phyloP scores from a whole-genome alignment of 1,140 invertebrate species.

The Daktulosphaira vitifoliae region DNA sequence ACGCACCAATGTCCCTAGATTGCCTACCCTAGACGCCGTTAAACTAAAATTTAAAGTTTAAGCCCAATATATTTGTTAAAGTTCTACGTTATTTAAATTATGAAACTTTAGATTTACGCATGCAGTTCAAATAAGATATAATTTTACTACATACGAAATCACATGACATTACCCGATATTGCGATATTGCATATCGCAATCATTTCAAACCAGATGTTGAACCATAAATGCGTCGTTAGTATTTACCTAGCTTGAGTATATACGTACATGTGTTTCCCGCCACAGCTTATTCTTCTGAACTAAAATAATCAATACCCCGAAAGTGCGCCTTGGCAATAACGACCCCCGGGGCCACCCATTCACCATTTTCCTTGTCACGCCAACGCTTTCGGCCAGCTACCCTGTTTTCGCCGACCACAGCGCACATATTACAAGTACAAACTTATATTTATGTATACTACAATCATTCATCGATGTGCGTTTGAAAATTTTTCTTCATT shows the following conservation, averaged over 20 bases:
- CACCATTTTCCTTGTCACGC: neutral
- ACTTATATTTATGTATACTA: neutral
- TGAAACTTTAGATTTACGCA: too few relatives aligned
- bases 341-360: constrained; percentile 10
- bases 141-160: too few relatives aligned
- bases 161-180: too few relatives aligned
- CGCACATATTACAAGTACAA: too few relatives aligned
- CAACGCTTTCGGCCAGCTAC: neutral
- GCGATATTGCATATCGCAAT: too few relatives aligned
- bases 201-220: too few relatives aligned
- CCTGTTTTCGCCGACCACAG: neutral
- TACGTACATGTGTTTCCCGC: constrained; percentile 12
- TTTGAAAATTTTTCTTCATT: too few relatives aligned
- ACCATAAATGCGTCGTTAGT: neutral
- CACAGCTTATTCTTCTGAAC: constrained; percentile 14
- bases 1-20: constrained; percentile 6
- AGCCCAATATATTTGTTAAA: too few relatives aligned
- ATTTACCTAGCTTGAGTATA: neutral
- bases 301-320: constrained; percentile 31
- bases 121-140: too few relatives aligned
- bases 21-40: constrained; percentile 14
- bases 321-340: constrained; percentile 32
- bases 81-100: too few relatives aligned
- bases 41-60: too few relatives aligned
- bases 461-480: neutral